Evolutionary conservation across 2,113 vertebrate species (phyloP).

Genomic region (Thalassarche chlororhynchos): DNA sequence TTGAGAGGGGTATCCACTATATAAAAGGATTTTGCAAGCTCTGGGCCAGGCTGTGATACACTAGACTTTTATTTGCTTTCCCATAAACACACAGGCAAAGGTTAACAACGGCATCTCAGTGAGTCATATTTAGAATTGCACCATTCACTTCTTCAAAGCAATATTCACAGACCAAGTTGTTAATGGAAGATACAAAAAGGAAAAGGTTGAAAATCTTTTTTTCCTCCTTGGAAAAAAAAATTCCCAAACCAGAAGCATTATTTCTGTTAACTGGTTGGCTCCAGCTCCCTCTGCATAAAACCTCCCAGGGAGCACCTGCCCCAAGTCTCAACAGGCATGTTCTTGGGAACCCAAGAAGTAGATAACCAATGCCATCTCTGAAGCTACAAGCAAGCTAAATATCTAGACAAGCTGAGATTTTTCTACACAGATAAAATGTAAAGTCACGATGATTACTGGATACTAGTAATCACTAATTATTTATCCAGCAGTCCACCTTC

Average conservation of each 20-base stretch:
- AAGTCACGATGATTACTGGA: background rate
- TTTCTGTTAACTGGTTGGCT: background rate
- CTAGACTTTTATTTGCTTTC: background rate
- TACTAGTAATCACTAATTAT: background rate
- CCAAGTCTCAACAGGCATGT: background rate
- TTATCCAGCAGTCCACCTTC: background rate
- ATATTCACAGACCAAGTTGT: background rate
- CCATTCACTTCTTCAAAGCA: background rate
- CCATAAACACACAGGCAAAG: background rate
- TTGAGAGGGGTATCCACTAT: background rate
- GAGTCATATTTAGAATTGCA: background rate
- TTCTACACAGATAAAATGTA: background rate
- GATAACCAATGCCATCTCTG: background rate
- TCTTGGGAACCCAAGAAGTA: background rate
- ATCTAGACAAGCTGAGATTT: background rate
- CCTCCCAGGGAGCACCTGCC: accelerated
- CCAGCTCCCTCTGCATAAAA: background rate
- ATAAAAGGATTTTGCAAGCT: background rate
- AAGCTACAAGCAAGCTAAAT: background rate
- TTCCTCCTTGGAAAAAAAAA: background rate
- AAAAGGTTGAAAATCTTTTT: background rate
- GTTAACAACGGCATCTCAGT: background rate
- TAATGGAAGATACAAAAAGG: background rate
- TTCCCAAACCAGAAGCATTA: background rate
- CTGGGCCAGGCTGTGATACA: background rate